These are phyloP conservation scores for Luffia ferchaultella DNA, from an alignment of 2,888 invertebrate genomes.

Conservation along the genomic window DNA sequence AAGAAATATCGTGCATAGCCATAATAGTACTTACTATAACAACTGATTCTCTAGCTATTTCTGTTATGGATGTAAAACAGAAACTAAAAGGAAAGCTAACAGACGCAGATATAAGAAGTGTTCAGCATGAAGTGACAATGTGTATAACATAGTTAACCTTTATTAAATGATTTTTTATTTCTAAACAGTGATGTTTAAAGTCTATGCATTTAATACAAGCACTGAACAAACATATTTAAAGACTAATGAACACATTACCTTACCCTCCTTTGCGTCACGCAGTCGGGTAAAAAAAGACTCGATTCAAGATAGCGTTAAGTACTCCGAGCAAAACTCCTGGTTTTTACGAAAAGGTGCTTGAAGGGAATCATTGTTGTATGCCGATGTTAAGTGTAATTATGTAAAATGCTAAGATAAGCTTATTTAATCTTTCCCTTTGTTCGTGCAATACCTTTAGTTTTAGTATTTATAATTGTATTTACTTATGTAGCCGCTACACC, in stretches of 20 bases:
- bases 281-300: too few species aligned
- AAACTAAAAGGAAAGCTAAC: too few species aligned
- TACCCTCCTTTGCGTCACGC: neutral
- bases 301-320: neutral
- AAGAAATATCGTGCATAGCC: too few species aligned
- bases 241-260: neutral
- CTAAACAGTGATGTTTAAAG: too few species aligned
- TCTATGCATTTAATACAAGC: neutral
- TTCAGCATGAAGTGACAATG: too few species aligned
- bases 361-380: neutral
- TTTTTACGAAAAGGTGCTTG: too few species aligned
- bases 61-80: too few species aligned
- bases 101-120: too few species aligned
- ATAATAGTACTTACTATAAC: too few species aligned
- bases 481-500: neutral
- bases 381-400: conserved; percentile 44
- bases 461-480: neutral
- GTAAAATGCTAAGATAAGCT: conserved; percentile 44
- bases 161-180: too few species aligned
- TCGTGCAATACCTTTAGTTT: conserved; percentile 30
- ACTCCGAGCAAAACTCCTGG: neutral
- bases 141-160: too few species aligned
- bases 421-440: conserved; percentile 38
- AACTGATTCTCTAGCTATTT: too few species aligned
- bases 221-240: neutral